A percentile compares a stretch with the other conserved stretches of the same genome.
These are phyloP conservation scores for Thyatira batis DNA, from an alignment of 2,888 invertebrate species.

Conservation along the genomic window DNA sequence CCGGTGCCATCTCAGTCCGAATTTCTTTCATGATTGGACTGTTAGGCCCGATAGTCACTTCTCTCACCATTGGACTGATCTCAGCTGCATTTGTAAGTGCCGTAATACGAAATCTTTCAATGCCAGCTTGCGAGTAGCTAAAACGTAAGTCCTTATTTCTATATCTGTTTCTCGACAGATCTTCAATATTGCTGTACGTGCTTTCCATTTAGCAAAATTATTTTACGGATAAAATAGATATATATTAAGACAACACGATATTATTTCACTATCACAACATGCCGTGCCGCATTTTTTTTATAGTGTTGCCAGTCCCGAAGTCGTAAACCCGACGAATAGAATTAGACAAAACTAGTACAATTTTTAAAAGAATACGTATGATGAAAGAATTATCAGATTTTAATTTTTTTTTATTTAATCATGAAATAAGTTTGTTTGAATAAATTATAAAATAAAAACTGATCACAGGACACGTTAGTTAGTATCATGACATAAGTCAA, in stretches of 20 bases:
- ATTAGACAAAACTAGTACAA: too few species aligned
- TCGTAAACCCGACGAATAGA: too few species aligned
- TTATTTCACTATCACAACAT: not conserved
- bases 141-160: conserved; percentile 53
- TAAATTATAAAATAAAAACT: too few species aligned
- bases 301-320: too few species aligned
- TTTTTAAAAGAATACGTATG: too few species aligned
- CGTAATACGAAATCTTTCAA: conserved; percentile 81
- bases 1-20: conserved; percentile 7
- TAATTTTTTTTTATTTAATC: too few species aligned
- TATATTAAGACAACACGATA: not conserved
- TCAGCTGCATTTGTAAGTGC: conserved; percentile 82
- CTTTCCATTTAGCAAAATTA: conserved; percentile 39
- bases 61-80: conserved; percentile 74
- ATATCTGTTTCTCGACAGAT: conserved; percentile 34
- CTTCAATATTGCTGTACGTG: conserved; percentile 38
- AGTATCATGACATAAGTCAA: too few species aligned
- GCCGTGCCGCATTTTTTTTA: too few species aligned
- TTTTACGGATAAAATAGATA: not conserved
- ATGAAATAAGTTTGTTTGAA: too few species aligned
- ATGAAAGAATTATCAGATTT: too few species aligned
- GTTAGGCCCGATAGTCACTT: conserved; percentile 80
- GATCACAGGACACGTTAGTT: too few species aligned
- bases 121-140: conserved; percentile 57
- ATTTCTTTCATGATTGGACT: conserved; percentile 34